Percentiles rank a stretch among this genome's conserved stretches.
phyloP scores from a whole-genome alignment of 1,140 invertebrate species.

The Ips typographus region DNA sequence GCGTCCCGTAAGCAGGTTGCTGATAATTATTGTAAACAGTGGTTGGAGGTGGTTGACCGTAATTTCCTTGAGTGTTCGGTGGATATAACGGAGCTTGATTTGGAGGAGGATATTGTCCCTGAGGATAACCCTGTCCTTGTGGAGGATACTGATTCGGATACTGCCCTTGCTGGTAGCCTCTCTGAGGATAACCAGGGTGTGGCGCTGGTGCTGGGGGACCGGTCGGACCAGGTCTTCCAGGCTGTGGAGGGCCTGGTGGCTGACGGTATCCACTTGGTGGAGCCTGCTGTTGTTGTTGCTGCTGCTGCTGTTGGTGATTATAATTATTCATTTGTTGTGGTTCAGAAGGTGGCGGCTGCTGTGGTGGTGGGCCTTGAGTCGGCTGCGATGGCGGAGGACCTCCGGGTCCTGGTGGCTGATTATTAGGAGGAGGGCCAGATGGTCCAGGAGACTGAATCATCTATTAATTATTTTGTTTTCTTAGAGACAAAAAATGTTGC shows the following conservation, averaged over 20 bases:
- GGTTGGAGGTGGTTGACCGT: slow-evolving; percentile 53
- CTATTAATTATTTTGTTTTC: slow-evolving; percentile 26
- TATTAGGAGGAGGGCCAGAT: slow-evolving; percentile 47
- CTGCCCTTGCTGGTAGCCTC: slow-evolving; percentile 59
- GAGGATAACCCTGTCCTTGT: slow-evolving; percentile 55
- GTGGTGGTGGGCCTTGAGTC: slow-evolving; percentile 49
- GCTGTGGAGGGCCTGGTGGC: slow-evolving; percentile 44
- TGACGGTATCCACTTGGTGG: slow-evolving; percentile 51
- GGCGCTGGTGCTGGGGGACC: slow-evolving; percentile 46
- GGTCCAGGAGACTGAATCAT: slow-evolving; percentile 40
- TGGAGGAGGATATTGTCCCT: slow-evolving; percentile 53
- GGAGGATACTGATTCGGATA: slow-evolving; percentile 55
- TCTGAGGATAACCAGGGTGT: slow-evolving; percentile 61
- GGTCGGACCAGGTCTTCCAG: slow-evolving; percentile 20
- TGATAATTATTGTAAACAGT: slow-evolving; percentile 50
- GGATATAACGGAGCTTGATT: slow-evolving; percentile 54
- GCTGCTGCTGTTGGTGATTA: slow-evolving; percentile 53
- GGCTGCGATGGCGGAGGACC: slow-evolving; percentile 38
- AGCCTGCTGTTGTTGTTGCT: slow-evolving; percentile 46
- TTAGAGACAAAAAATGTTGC: not conserved
- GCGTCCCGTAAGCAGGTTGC: slow-evolving; percentile 48
- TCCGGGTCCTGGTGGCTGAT: slow-evolving; percentile 37
- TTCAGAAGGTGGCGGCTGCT: slow-evolving; percentile 53
- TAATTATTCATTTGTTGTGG: slow-evolving; percentile 59
- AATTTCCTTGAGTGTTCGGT: slow-evolving; percentile 54